These are phyloP conservation scores for Sarcophaga subvicina DNA, from an alignment of 2,888 invertebrate genomes.

Conservation along the genomic window DNA sequence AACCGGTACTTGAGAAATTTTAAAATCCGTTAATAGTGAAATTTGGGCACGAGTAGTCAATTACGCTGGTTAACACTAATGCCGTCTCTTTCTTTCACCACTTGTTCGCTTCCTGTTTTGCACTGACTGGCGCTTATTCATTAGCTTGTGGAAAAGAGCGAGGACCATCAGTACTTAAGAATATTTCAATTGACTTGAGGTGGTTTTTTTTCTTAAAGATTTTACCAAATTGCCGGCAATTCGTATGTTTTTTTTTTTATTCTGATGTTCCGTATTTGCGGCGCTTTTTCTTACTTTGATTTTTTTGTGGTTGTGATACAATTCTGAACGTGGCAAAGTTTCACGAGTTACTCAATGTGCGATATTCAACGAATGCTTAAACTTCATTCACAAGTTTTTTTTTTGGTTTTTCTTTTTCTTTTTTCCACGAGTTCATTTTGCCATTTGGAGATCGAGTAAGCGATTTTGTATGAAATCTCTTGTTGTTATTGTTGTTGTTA, in stretches of 20 bases:
- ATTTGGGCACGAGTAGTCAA: neutral
- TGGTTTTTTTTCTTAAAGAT: constrained; percentile 8
- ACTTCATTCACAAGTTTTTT: constrained; percentile 65
- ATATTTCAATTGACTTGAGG: neutral
- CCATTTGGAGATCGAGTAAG: constrained; percentile 58
- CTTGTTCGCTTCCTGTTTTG: neutral
- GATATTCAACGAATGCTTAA: constrained; percentile 63
- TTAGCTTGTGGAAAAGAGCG: neutral
- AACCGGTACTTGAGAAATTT: no score
- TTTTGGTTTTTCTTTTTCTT: constrained; percentile 33
- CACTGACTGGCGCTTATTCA: neutral
- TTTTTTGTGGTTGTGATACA: constrained; percentile 29
- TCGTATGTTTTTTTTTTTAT: constrained; percentile 18
- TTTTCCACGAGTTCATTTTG: constrained; percentile 46
- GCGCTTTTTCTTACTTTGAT: constrained; percentile 37
- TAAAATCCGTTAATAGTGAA: neutral
- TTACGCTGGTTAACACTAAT: constrained; percentile 12
- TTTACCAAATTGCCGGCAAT: constrained; percentile 36
- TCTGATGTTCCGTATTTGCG: constrained; percentile 17
- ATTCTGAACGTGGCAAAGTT: constrained; percentile 70
- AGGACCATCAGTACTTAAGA: neutral
- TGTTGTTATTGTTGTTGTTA: constrained; percentile 42
- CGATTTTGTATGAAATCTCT: constrained; percentile 58
- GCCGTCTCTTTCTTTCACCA: constrained; percentile 40
- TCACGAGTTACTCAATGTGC: constrained; percentile 71